These are phyloP conservation scores for Schizopygopsis pylzovi DNA, from an alignment of 2,797 vertebrate species.

Conservation along the genomic window DNA sequence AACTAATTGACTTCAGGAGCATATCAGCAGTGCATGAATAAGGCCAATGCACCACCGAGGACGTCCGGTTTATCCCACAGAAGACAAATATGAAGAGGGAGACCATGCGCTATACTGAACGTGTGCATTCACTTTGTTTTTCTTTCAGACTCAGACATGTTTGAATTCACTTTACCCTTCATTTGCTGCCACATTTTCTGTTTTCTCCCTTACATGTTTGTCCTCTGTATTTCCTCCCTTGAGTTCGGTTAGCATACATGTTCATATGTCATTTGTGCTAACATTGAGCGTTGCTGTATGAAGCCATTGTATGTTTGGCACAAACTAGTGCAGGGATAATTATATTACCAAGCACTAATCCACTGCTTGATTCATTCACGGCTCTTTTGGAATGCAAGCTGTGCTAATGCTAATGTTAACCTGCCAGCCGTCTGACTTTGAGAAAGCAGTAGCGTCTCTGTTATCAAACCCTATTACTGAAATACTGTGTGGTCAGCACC, in stretches of 20 bases:
- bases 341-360: slow-evolving; percentile 54
- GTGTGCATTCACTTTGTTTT: not conserved
- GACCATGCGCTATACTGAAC: not conserved
- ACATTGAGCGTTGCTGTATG: not conserved
- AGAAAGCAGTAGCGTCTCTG: slow-evolving; percentile 24
- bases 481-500: slow-evolving; percentile 56
- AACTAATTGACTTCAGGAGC: slow-evolving; percentile 43
- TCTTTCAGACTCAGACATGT: not conserved
- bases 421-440: slow-evolving; percentile 34
- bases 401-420: slow-evolving; percentile 32
- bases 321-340: slow-evolving; percentile 43
- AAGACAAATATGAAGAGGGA: slow-evolving; percentile 5
- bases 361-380: slow-evolving; percentile 18
- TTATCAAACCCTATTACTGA: slow-evolving; percentile 53
- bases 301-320: slow-evolving; percentile 50
- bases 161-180: not conserved
- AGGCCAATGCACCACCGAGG: slow-evolving; percentile 38
- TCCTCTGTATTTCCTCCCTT: not conserved
- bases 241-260: slow-evolving; percentile 28
- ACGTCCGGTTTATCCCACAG: slow-evolving; percentile 5
- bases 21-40: slow-evolving; percentile 45
- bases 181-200: not conserved
- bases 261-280: slow-evolving; percentile 36
- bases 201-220: not conserved
- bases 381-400: not conserved